Percentiles rank a stretch among this genome's conserved stretches.
phyloP scores from a whole-genome alignment of 2,888 invertebrate species.

The Yponomeuta plumbellus region DNA sequence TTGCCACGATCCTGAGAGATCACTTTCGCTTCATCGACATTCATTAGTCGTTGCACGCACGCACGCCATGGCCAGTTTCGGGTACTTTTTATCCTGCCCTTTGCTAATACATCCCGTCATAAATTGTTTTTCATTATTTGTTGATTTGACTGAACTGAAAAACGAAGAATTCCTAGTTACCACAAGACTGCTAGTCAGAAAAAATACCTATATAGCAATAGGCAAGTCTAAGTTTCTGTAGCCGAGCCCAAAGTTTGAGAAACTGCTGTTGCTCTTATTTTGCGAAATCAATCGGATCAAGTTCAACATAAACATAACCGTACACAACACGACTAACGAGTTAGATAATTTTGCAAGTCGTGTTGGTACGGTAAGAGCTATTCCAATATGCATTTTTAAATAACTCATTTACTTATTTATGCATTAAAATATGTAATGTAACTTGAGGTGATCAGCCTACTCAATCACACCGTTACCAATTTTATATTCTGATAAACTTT shows the following conservation, averaged over 20 bases:
- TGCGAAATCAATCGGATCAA: slow-evolving; percentile 5
- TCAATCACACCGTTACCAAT: not conserved
- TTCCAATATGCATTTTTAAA: not conserved
- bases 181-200: no score
- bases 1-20: no score
- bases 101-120: no score
- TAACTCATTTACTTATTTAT: not conserved
- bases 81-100: no score
- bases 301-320: slow-evolving; percentile 4
- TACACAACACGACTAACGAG: not conserved
- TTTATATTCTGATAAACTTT: no score
- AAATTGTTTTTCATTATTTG: not conserved
- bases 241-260: not conserved
- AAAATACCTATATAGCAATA: not conserved
- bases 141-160: not conserved
- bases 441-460: not conserved
- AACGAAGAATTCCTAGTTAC: not conserved
- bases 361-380: not conserved
- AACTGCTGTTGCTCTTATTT: not conserved
- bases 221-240: not conserved
- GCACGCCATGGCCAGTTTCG: no score
- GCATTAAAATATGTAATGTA: not conserved
- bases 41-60: no score
- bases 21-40: no score
- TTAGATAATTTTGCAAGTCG: not conserved